A percentile compares a stretch with the other conserved stretches of the same genome.
Evolutionary conservation across 2,888 invertebrate genomes (phyloP).

Genomic region (Panzeria rudis): DNA sequence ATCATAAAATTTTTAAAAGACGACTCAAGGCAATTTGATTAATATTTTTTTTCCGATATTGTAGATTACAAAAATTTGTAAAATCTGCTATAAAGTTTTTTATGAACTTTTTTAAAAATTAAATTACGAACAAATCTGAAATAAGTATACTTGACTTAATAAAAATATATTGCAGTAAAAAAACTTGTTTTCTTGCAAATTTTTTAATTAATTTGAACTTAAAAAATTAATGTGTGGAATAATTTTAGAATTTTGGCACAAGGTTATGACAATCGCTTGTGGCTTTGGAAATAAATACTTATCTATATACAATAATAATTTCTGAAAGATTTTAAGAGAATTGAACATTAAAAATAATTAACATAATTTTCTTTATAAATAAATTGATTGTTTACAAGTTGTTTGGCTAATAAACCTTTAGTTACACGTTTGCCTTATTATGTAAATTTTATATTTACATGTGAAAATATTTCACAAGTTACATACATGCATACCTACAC

Average conservation of each 20-base stretch:
- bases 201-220: slow-evolving; percentile 4
- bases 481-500: neutral
- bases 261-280: neutral
- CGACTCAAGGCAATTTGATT: too few species aligned
- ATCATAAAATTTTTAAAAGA: too few species aligned
- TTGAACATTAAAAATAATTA: too few species aligned
- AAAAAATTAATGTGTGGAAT: neutral
- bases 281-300: neutral
- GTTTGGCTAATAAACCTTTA: too few species aligned
- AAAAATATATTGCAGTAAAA: neutral
- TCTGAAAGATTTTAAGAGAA: neutral
- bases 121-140: too few species aligned
- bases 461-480: neutral
- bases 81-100: too few species aligned
- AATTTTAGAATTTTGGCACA: neutral
- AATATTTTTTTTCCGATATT: too few species aligned
- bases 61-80: too few species aligned
- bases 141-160: neutral
- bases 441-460: neutral
- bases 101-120: too few species aligned
- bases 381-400: too few species aligned
- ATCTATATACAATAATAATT: neutral
- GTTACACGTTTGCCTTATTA: neutral
- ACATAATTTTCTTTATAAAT: too few species aligned
- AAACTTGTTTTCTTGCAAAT: neutral